Percentiles rank a stretch among this genome's conserved stretches.
These are phyloP conservation scores for Scomberomorus guttatus DNA, from an alignment of 2,797 vertebrate genomes.

Conservation along the genomic window DNA sequence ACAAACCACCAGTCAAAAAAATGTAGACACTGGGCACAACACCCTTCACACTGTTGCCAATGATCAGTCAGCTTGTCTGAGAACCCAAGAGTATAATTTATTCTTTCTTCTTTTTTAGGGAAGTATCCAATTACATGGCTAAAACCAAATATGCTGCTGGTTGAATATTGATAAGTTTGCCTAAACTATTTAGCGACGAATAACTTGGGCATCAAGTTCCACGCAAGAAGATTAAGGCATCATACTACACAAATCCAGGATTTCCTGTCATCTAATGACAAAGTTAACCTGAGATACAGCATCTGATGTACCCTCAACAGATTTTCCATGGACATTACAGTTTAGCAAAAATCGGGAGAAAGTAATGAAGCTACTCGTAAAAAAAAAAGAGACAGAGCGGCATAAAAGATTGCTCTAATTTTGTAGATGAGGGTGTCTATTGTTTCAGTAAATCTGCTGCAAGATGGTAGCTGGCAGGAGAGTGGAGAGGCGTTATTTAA, in stretches of 20 bases:
- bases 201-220: constrained; percentile 36
- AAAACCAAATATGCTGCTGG: constrained; percentile 35
- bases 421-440: constrained; percentile 42
- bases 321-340: constrained; percentile 46
- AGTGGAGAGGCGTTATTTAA: constrained; percentile 27
- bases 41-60: constrained; percentile 56
- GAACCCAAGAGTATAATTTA: constrained; percentile 35
- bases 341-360: constrained; percentile 45
- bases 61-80: constrained; percentile 59
- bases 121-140: constrained; percentile 48
- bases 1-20: constrained; percentile 60
- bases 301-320: constrained; percentile 26
- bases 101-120: constrained; percentile 23
- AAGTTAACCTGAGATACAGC: constrained; percentile 36
- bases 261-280: constrained; percentile 49
- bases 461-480: constrained; percentile 49
- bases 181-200: constrained; percentile 34
- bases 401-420: constrained; percentile 32
- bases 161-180: constrained; percentile 54
- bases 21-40: constrained; percentile 56
- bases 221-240: constrained; percentile 42
- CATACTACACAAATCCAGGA: constrained; percentile 37
- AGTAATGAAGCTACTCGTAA: constrained; percentile 48
- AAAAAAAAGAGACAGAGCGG: constrained; percentile 38
- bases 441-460: constrained; percentile 64